A percentile compares a stretch with the other conserved stretches of the same genome.
Evolutionary conservation across 2,113 vertebrate species (phyloP).

Genomic region (Ammodytes marinus): DNA sequence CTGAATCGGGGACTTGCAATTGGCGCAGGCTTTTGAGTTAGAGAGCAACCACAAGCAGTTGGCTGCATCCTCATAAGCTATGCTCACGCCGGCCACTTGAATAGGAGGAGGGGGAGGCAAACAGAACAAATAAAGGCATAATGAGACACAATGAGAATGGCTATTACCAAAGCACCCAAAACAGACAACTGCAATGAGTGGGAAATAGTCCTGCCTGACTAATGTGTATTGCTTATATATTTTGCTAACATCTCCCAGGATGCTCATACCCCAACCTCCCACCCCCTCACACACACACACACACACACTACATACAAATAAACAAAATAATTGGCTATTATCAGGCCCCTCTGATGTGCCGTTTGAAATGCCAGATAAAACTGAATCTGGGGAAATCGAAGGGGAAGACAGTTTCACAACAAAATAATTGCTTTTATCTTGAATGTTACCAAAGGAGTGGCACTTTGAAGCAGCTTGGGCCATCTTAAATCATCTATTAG

Average conservation of each 20-base stretch:
- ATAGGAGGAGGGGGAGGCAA: constrained; percentile 28
- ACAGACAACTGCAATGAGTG: constrained; percentile 50
- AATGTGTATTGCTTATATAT: constrained; percentile 61
- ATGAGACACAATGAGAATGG: constrained; percentile 63
- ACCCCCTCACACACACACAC: not conserved
- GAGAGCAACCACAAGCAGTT: constrained; percentile 98
- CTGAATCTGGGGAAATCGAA: constrained; percentile 57
- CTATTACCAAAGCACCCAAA: constrained; percentile 49
- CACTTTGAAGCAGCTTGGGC: constrained; percentile 42
- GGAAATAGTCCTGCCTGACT: constrained; percentile 54
- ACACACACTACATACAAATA: constrained; percentile 27
- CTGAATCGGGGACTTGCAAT: constrained; percentile 99
- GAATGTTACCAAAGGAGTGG: constrained; percentile 39
- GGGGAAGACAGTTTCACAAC: constrained; percentile 39
- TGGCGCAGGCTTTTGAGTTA: constrained; percentile 97
- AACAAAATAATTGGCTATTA: constrained; percentile 62
- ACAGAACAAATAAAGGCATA: constrained; percentile 64
- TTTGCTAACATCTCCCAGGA: constrained; percentile 63
- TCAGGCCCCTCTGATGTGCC: constrained; percentile 58
- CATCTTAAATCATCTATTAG: constrained; percentile 56
- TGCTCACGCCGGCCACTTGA: constrained; percentile 95
- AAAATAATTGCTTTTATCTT: constrained; percentile 64
- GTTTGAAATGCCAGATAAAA: constrained; percentile 64
- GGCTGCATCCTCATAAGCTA: constrained; percentile 97
- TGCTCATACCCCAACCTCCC: constrained; percentile 1